These are phyloP conservation scores for Xenus cinereus DNA, from an alignment of 2,113 vertebrate genomes.

Conservation along the genomic window DNA sequence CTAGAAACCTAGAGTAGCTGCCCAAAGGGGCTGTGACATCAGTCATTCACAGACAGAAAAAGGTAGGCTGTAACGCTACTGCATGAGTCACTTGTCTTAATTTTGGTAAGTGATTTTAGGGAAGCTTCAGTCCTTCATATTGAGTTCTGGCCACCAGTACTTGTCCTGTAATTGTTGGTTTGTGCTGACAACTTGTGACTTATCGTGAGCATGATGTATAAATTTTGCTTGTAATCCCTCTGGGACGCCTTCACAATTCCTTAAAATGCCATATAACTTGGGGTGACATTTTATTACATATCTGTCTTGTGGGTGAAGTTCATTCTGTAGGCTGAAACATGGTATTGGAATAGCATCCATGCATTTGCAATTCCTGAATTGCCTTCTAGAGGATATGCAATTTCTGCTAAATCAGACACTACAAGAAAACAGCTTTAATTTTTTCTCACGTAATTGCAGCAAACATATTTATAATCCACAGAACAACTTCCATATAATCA, in stretches of 20 bases:
- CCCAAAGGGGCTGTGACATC: not conserved
- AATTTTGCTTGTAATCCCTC: not conserved
- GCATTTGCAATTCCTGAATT: not conserved
- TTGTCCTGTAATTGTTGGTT: not conserved
- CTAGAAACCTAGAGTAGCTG: not conserved
- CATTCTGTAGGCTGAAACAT: not conserved
- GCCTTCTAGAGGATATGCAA: not conserved
- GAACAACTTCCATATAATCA: conserved; percentile 17
- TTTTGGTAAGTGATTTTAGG: not conserved
- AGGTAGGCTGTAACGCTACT: not conserved
- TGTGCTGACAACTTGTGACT: not conserved
- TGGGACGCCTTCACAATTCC: not conserved
- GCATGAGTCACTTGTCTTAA: not conserved
- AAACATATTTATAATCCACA: conserved; percentile 19
- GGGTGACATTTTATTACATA: not conserved
- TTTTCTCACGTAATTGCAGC: conserved; percentile 8
- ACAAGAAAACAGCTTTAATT: not conserved
- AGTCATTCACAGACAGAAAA: not conserved
- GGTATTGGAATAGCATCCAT: not conserved
- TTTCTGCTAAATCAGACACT: not conserved
- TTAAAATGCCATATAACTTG: not conserved
- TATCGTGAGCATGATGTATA: not conserved
- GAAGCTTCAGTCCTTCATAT: not conserved
- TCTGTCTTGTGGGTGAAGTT: not conserved
- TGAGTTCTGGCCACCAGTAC: not conserved